A percentile compares a stretch with the other conserved stretches of the same genome.
Evolutionary conservation across 2,888 invertebrate genomes (phyloP).

Genomic region (Hydrotaea diabolus): DNA sequence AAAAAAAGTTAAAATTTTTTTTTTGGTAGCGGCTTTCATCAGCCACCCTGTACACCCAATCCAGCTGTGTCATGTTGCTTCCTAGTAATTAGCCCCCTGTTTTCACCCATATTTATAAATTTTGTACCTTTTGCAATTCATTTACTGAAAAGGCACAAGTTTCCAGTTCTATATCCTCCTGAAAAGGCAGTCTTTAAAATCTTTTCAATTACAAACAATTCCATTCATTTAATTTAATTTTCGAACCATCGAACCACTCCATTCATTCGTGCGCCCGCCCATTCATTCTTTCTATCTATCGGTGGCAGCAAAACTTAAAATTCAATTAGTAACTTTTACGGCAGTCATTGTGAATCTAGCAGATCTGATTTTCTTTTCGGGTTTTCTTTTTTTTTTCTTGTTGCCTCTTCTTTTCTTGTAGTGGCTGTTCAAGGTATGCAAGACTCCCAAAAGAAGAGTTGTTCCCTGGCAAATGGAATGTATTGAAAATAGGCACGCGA

Average conservation of each 20-base stretch:
- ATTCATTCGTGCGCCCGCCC: not conserved
- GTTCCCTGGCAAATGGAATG: not conserved
- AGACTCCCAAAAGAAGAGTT: not conserved
- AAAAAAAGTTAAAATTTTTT: too few species aligned
- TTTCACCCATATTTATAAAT: too few species aligned
- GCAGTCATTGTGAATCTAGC: not conserved
- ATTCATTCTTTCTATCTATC: not conserved
- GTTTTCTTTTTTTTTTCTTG: not conserved
- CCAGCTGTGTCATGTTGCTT: too few species aligned
- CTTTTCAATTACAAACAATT: not conserved
- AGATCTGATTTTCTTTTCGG: not conserved
- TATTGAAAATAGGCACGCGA: not conserved
- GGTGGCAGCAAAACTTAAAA: slow-evolving; percentile 13
- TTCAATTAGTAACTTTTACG: slow-evolving; percentile 22
- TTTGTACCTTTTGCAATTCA: too few species aligned
- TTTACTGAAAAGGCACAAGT: not conserved
- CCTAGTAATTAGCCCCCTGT: too few species aligned
- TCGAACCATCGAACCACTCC: too few species aligned
- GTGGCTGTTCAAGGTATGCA: not conserved
- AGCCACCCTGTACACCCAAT: too few species aligned
- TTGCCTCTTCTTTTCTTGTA: too few species aligned
- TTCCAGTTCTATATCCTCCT: not conserved
- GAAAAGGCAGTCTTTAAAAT: not conserved
- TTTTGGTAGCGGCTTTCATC: too few species aligned
- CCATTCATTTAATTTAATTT: not conserved